Conservation (phyloP, 1,140 invertebrate species). For the Chymomyza costata region DNA sequence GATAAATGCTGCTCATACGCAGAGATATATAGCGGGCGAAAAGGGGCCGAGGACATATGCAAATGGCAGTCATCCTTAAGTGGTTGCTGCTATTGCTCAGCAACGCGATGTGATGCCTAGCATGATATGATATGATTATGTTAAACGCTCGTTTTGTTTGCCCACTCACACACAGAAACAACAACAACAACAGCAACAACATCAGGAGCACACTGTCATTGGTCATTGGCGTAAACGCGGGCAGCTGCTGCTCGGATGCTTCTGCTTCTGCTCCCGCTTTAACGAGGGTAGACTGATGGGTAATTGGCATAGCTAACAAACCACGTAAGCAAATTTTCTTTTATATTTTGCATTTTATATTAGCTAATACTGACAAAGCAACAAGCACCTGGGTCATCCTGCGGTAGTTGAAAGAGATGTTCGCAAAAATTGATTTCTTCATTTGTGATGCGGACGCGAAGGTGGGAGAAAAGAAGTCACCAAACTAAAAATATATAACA, state of each 20-base stretch:
- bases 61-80: constrained; percentile 68
- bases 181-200: constrained; percentile 3
- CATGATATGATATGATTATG: constrained; percentile 70
- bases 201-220: constrained; percentile 31
- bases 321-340: too few relatives aligned
- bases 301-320: too few relatives aligned
- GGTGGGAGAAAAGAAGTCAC: too few relatives aligned
- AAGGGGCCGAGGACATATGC: constrained; percentile 60
- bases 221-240: constrained; percentile 53
- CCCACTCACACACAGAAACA: constrained; percentile 38
- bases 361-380: too few relatives aligned
- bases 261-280: constrained; percentile 9
- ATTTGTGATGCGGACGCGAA: too few relatives aligned
- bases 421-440: too few relatives aligned
- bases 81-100: constrained; percentile 40
- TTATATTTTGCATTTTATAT: too few relatives aligned
- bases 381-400: too few relatives aligned
- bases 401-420: too few relatives aligned
- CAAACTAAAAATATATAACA: too few relatives aligned
- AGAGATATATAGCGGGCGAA: too few relatives aligned
- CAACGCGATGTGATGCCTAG: constrained; percentile 62
- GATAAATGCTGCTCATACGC: constrained; percentile 55
- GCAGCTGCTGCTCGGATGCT: constrained; percentile 43
- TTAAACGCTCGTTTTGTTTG: constrained; percentile 71
- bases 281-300: too few relatives aligned